A percentile compares a stretch with the other conserved stretches of the same genome.
Conservation (phyloP, 1,140 invertebrate genomes). For the Mylabris phalerata region DNA sequence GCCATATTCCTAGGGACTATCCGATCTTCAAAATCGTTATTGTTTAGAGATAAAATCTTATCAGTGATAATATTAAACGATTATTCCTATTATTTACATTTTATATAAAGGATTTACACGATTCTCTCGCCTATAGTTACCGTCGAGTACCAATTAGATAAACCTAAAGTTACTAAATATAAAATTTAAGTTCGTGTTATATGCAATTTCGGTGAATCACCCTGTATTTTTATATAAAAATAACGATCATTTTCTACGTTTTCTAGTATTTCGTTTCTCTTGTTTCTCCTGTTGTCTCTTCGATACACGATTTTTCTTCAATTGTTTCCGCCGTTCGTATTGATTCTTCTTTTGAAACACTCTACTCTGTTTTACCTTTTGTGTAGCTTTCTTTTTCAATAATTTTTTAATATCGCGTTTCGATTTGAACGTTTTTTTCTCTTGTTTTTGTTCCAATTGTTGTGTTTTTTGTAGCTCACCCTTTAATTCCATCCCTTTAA, state of each 20-base stretch:
- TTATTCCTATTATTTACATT: too few species aligned
- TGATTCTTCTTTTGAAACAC: slow-evolving; percentile 64
- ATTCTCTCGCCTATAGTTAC: too few species aligned
- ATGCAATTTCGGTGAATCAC: too few species aligned
- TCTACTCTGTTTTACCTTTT: slow-evolving; percentile 65
- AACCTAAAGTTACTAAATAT: too few species aligned
- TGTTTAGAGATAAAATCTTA: too few species aligned
- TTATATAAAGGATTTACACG: too few species aligned
- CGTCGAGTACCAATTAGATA: too few species aligned
- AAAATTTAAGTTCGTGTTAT: too few species aligned
- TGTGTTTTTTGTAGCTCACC: slow-evolving; percentile 27
- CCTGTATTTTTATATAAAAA: too few species aligned
- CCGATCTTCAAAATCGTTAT: too few species aligned
- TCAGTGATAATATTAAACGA: too few species aligned
- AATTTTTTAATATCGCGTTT: slow-evolving; percentile 59
- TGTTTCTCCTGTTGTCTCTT: slow-evolving; percentile 26
- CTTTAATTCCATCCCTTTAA: slow-evolving; percentile 53
- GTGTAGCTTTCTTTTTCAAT: slow-evolving; percentile 59
- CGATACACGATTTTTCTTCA: slow-evolving; percentile 46
- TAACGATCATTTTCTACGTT: background rate
- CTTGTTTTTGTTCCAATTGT: slow-evolving; percentile 19
- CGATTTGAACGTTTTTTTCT: slow-evolving; percentile 43
- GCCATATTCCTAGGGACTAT: too few species aligned
- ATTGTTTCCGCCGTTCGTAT: slow-evolving; percentile 55
- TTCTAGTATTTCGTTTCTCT: slow-evolving; percentile 9